Percentiles rank a stretch among this genome's conserved stretches.
These are phyloP conservation scores for Thymelicus lineola DNA, from an alignment of 2,888 invertebrate species.

Conservation along the genomic window DNA sequence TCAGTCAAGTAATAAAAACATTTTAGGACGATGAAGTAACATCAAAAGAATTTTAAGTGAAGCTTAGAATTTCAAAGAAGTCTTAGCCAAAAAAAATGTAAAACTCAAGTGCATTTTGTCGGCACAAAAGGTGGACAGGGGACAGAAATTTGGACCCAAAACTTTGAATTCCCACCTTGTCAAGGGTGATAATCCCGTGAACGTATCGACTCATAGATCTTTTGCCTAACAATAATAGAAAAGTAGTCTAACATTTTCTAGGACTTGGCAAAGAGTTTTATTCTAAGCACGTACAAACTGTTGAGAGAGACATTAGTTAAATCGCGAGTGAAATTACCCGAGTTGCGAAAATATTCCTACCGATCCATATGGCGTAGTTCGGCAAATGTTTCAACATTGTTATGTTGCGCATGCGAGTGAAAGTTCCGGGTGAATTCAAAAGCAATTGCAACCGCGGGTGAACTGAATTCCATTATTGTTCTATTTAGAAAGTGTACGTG, in stretches of 20 bases:
- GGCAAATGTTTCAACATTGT: slow-evolving; percentile 14
- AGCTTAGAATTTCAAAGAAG: slow-evolving; percentile 14
- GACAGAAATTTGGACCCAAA: slow-evolving; percentile 14
- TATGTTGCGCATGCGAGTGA: slow-evolving; percentile 13
- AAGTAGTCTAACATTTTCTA: slow-evolving; percentile 28
- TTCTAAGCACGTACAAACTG: slow-evolving; percentile 49
- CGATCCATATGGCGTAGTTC: slow-evolving; percentile 23
- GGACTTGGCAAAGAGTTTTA: slow-evolving; percentile 40
- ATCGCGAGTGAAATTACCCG: slow-evolving; percentile 49
- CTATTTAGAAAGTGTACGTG: slow-evolving; percentile 5
- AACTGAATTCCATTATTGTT: slow-evolving; percentile 4
- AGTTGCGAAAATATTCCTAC: slow-evolving; percentile 43
- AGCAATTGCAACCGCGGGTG: slow-evolving; percentile 16
- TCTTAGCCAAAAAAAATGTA: slow-evolving; percentile 1
- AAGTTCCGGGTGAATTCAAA: slow-evolving; percentile 15
- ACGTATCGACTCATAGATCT: not conserved
- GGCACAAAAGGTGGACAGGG: not conserved
- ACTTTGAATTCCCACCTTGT: not conserved
- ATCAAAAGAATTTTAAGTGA: slow-evolving; percentile 28
- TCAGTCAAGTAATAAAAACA: slow-evolving; percentile 10
- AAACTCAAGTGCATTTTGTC: slow-evolving; percentile 15
- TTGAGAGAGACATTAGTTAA: slow-evolving; percentile 52
- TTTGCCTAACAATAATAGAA: slow-evolving; percentile 12
- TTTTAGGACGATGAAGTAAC: slow-evolving; percentile 11
- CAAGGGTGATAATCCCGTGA: slow-evolving; percentile 4